Evolutionary conservation across 2,113 vertebrate genomes (phyloP).

Genomic region (Leucopsar rothschildi): DNA sequence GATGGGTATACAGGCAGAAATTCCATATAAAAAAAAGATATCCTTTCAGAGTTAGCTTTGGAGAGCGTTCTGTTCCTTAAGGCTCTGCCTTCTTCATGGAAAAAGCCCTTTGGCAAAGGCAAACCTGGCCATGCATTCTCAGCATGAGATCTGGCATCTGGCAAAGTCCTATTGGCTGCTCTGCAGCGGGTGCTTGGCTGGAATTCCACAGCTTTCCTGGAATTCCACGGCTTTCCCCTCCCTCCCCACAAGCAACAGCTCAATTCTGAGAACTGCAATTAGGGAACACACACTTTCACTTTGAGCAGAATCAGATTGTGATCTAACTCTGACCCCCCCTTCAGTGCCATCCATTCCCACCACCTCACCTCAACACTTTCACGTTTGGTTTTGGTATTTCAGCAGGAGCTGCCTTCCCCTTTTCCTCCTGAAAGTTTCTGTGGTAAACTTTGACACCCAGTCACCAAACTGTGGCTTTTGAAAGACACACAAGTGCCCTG

Average conservation of each 20-base stretch:
- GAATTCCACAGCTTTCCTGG: neutral
- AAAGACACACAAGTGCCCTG: neutral
- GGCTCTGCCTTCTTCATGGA: neutral
- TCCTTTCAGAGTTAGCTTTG: neutral
- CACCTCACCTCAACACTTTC: fast-evolving
- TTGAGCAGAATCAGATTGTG: fast-evolving
- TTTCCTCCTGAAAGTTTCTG: neutral
- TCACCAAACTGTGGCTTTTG: neutral
- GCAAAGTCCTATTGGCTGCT: fast-evolving
- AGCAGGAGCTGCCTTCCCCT: neutral
- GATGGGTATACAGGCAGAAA: neutral
- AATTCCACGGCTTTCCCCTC: neutral
- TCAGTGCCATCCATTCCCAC: too few species aligned
- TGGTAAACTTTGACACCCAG: neutral
- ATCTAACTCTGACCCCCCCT: neutral
- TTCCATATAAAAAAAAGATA: neutral
- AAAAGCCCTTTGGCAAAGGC: neutral
- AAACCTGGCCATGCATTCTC: neutral
- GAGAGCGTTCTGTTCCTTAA: fast-evolving
- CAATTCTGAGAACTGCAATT: fast-evolving
- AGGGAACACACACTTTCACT: fast-evolving
- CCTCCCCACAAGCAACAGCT: neutral
- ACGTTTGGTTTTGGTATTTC: neutral
- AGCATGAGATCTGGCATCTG: neutral
- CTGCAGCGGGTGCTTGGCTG: fast-evolving